These are phyloP conservation scores for Monochamus alternatus DNA, from an alignment of 2,888 invertebrate genomes.

Conservation along the genomic window DNA sequence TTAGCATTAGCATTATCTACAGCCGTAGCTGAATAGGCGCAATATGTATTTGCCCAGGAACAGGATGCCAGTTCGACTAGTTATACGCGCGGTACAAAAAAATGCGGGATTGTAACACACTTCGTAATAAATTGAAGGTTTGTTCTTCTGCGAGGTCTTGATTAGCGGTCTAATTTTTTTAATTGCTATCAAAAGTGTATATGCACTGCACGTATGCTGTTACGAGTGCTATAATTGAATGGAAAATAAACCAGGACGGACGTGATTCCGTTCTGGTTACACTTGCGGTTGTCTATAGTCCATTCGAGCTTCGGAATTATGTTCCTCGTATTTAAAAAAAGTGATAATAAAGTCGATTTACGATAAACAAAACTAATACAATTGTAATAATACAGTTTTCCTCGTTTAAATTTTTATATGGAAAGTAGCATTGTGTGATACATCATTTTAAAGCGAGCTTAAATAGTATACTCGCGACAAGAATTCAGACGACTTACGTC, in stretches of 20 bases:
- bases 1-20: background rate
- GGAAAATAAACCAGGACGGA: constrained; percentile 25
- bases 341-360: too few species aligned
- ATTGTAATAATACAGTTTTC: too few species aligned
- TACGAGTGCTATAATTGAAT: constrained; percentile 11
- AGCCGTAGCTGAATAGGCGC: background rate
- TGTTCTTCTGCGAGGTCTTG: constrained; percentile 9
- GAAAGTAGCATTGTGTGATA: too few species aligned
- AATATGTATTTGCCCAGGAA: constrained; percentile 8
- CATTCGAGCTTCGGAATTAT: background rate
- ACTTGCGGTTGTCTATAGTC: background rate
- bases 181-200: constrained; percentile 26
- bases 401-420: too few species aligned
- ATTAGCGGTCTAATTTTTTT: constrained; percentile 24
- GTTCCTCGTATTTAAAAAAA: too few species aligned
- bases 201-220: background rate
- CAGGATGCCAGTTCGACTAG: constrained; percentile 18
- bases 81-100: background rate
- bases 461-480: too few species aligned
- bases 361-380: too few species aligned
- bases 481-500: too few species aligned
- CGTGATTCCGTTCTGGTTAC: constrained; percentile 18
- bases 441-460: too few species aligned
- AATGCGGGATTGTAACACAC: constrained; percentile 12
- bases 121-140: constrained; percentile 27